Evolutionary conservation across 2,888 invertebrate genomes (phyloP), one percentile per base, ranked within the genome.

Genomic region (Apotomis turbidana): DNA sequence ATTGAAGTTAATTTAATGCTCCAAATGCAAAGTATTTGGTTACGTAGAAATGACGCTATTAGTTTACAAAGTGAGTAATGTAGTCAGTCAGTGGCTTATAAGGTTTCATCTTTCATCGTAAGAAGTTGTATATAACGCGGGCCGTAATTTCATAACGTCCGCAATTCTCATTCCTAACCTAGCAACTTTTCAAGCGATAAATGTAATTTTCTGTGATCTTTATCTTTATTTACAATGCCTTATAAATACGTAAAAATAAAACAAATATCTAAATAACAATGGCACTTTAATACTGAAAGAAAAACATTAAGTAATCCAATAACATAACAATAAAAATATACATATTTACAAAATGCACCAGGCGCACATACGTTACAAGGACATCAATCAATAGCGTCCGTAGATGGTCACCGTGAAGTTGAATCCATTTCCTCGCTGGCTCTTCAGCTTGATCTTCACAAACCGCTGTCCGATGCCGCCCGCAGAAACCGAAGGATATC

Each of bases 371-470:
- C 74, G 13, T 63, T 8, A 3, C 12, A 15, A 68, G 55, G 58
- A 74, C 63, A 57, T 70, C 68, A 59, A 38, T 79, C 78, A 89
- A 76, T 86, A 92, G 84, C 88, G 87, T 75, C 93, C 94, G 59
- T 91, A 93, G 44, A 94, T 83, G 0, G 90, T 87, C 3, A 94
- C 76, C 0, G 93, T 90, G 75, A 93, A 94, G 78, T 93, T 92
- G 49, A 93, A 84, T 0, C 93, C 92, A 59, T 75, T 67, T 3
- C 85, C 81, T 41, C 91, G 81, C 75, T 93, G 93, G 52, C 91
- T 90, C 79, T 91, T 91, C 76, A 94, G 76, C 71, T 93, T 90
- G 72, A 94, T 84, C 66, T 89, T 91, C 41, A 87, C 89, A 69
- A 90, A 90, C 10, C 87, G 82, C 72, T 91, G 90, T 0, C 93